Percentiles rank a stretch among this genome's conserved stretches.
Conservation (phyloP, 1,140 invertebrate genomes). For the Brachystomella parvula region DNA sequence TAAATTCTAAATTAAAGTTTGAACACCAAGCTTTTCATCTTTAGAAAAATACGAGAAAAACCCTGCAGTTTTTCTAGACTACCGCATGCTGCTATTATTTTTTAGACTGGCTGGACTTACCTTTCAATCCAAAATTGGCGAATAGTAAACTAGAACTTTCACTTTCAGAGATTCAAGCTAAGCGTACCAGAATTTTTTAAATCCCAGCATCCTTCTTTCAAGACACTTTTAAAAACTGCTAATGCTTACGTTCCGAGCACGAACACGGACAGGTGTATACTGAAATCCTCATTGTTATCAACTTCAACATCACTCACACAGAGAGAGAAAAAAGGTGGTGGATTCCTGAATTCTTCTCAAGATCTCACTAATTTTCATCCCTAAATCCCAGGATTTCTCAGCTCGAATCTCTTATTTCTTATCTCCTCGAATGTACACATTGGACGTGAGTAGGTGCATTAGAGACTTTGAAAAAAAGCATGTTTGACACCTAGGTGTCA, state of each 20-base stretch:
- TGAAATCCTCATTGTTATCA: background rate
- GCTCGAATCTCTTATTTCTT: too few species aligned
- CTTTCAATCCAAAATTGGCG: background rate
- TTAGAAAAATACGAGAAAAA: too few species aligned
- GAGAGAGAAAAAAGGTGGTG: background rate
- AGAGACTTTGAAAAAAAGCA: conserved; percentile 21
- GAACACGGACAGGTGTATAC: background rate
- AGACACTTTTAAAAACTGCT: background rate
- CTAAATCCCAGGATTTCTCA: background rate
- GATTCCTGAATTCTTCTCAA: background rate
- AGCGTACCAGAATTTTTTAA: background rate
- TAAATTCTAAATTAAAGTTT: conserved; percentile 2
- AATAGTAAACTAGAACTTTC: background rate
- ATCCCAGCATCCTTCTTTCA: background rate
- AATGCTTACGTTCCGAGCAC: conserved; percentile 1
- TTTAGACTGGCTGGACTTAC: background rate
- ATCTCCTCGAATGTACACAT: too few species aligned
- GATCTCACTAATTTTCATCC: background rate
- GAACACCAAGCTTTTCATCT: too few species aligned
- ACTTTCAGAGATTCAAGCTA: background rate
- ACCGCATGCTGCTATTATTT: background rate
- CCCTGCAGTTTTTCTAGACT: too few species aligned
- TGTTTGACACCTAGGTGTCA: conserved; percentile 37
- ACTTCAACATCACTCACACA: background rate
- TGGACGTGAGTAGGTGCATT: background rate